These are phyloP conservation scores for Lydus trimaculatus DNA, from an alignment of 2,888 invertebrate genomes.

Conservation along the genomic window DNA sequence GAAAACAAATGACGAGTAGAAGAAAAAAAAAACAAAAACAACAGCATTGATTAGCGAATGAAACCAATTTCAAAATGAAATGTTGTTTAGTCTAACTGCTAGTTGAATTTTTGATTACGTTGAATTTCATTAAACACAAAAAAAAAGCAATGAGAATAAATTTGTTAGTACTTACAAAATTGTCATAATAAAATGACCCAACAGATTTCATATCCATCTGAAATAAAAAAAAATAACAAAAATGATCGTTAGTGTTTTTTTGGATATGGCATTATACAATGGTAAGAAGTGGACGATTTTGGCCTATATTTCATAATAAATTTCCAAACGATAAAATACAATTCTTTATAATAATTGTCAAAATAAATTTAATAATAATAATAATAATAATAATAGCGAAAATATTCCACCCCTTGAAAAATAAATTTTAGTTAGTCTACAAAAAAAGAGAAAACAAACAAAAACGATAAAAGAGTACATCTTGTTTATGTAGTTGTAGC, in stretches of 20 bases:
- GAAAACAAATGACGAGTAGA: background rate
- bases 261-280: constrained; percentile 17
- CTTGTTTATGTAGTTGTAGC: constrained; percentile 23
- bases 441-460: constrained; percentile 23
- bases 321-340: background rate
- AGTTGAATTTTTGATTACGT: constrained; percentile 10
- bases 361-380: constrained; percentile 11
- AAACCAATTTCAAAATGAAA: constrained; percentile 4
- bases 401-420: constrained; percentile 27
- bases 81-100: no score
- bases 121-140: constrained; percentile 12
- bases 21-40: no score
- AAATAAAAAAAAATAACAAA: constrained; percentile 63
- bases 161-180: constrained; percentile 83
- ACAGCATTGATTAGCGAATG: constrained; percentile 1
- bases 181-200: constrained; percentile 95
- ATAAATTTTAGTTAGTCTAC: constrained; percentile 34
- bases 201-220: constrained; percentile 97
- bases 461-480: constrained; percentile 24
- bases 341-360: background rate
- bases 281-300: constrained; percentile 48
- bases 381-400: constrained; percentile 17
- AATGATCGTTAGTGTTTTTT: constrained; percentile 25
- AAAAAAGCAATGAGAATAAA: constrained; percentile 16
- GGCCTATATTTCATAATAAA: constrained; percentile 27